phyloP scores from a whole-genome alignment of 2,113 vertebrate species.

The Notarius quadriscutis region DNA sequence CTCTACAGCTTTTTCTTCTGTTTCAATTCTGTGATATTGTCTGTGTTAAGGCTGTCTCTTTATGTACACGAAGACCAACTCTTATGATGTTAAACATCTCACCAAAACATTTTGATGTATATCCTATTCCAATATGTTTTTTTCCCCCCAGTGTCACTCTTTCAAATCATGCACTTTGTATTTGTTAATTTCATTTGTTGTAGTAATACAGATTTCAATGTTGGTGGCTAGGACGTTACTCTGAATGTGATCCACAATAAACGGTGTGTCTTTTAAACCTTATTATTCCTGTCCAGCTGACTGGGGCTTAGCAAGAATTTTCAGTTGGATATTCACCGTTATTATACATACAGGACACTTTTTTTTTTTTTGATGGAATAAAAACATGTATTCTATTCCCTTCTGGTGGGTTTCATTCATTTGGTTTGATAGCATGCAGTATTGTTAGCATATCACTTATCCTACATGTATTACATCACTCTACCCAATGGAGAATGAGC shows the following conservation, averaged over 20 bases:
- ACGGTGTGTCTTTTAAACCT: background rate
- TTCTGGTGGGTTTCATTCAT: too few relatives aligned
- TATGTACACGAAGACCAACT: background rate
- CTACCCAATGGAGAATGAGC: too few relatives aligned
- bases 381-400: too few relatives aligned
- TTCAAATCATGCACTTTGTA: background rate
- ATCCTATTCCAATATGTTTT: background rate
- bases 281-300: background rate
- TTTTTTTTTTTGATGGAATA: too few relatives aligned
- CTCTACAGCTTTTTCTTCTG: background rate
- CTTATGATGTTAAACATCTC: background rate
- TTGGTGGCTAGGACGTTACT: background rate
- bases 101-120: background rate
- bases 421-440: too few relatives aligned
- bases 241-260: background rate
- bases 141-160: background rate
- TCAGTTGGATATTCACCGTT: background rate
- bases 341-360: too few relatives aligned
- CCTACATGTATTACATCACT: too few relatives aligned
- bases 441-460: too few relatives aligned
- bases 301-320: background rate
- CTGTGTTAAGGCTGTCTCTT: background rate
- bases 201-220: background rate
- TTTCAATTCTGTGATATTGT: slow-evolving; percentile 16
- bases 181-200: background rate